A percentile compares a stretch with the other conserved stretches of the same genome.
These are phyloP conservation scores for Aspidiotus rigidus DNA, from an alignment of 2,888 invertebrate species.

Conservation along the genomic window DNA sequence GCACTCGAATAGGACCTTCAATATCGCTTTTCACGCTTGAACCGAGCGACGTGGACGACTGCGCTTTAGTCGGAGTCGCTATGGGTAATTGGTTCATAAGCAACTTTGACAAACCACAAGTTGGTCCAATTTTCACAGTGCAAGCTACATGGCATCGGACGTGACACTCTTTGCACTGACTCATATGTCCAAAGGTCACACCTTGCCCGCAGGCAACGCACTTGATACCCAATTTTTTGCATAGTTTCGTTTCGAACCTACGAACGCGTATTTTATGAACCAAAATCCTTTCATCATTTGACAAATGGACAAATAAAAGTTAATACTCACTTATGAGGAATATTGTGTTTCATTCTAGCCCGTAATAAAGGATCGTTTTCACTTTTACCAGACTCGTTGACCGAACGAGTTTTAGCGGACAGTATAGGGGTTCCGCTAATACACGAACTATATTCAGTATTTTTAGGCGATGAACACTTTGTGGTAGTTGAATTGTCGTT, in stretches of 20 bases:
- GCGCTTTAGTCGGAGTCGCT: neutral
- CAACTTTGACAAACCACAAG: slow-evolving; percentile 22
- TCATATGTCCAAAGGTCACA: slow-evolving; percentile 26
- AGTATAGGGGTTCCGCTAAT: neutral
- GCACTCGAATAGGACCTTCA: slow-evolving; percentile 14
- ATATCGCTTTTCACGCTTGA: slow-evolving; percentile 21
- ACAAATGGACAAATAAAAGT: neutral
- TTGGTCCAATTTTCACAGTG: slow-evolving; percentile 24
- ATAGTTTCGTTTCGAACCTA: slow-evolving; percentile 34
- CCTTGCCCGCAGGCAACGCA: slow-evolving; percentile 27
- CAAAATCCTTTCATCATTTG: neutral
- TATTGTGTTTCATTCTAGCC: slow-evolving; percentile 19
- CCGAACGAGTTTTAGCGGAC: slow-evolving; percentile 4
- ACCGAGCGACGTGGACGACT: neutral
- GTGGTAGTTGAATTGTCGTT: slow-evolving; percentile 16
- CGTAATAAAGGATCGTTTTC: slow-evolving; percentile 2
- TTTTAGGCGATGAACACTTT: slow-evolving; percentile 23
- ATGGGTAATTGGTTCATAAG: slow-evolving; percentile 7
- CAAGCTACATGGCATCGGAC: slow-evolving; percentile 34
- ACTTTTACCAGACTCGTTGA: slow-evolving; percentile 4
- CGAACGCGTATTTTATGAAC: neutral
- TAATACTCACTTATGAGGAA: slow-evolving; percentile 15
- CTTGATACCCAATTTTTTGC: slow-evolving; percentile 25
- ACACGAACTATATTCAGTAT: slow-evolving; percentile 7
- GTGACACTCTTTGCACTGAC: slow-evolving; percentile 35